These are phyloP conservation scores for Pristis pectinata DNA, from an alignment of 2,797 vertebrate species.

Conservation along the genomic window DNA sequence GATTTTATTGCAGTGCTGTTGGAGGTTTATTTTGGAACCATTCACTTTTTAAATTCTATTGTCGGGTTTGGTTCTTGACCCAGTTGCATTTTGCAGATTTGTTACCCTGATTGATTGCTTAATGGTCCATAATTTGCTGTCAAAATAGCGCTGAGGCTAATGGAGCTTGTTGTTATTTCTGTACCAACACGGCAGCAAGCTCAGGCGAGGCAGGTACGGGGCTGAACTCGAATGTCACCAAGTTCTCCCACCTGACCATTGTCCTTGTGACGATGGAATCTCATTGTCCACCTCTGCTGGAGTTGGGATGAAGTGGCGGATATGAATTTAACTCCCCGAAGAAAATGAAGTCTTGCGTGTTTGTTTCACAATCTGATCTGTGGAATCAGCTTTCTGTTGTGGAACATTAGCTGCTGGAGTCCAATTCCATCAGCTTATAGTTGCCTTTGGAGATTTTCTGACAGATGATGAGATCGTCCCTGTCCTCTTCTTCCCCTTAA, in stretches of 20 bases:
- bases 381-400: not conserved
- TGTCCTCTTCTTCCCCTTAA: too few relatives aligned
- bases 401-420: not conserved
- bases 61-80: not conserved
- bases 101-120: not conserved
- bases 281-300: not conserved
- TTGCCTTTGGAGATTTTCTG: too few relatives aligned
- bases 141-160: not conserved
- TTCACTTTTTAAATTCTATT: not conserved
- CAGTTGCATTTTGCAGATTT: not conserved
- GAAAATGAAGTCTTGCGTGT: not conserved
- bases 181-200: not conserved
- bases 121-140: not conserved
- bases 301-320: not conserved
- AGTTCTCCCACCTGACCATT: not conserved
- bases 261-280: not conserved
- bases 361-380: not conserved
- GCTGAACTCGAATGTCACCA: not conserved
- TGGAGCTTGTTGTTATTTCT: not conserved
- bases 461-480: too few relatives aligned
- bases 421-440: too few relatives aligned
- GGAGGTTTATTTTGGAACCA: not conserved
- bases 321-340: not conserved
- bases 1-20: not conserved
- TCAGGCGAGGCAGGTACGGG: not conserved